Evolutionary conservation across 2,113 vertebrate species (phyloP).

Genomic region (Pavo muticus): DNA sequence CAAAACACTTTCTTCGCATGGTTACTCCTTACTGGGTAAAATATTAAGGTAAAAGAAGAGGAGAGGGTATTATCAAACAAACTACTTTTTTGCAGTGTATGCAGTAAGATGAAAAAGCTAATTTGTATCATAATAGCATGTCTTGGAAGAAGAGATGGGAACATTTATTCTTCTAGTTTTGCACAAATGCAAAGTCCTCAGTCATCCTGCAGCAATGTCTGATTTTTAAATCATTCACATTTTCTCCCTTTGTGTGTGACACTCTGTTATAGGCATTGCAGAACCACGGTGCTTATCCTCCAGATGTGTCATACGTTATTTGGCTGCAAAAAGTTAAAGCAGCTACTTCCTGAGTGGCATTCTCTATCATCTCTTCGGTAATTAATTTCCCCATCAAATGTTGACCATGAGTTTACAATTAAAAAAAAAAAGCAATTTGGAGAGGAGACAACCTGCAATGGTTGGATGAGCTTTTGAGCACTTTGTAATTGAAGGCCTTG

Average conservation of each 20-base stretch:
- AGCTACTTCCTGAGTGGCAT: not conserved
- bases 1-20: not conserved
- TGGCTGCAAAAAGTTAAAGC: not conserved
- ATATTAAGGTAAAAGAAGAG: not conserved
- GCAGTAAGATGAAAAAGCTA: not conserved
- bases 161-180: slow-evolving; percentile 11
- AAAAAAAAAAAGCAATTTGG: slow-evolving; percentile 20
- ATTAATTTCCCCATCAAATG: slow-evolving; percentile 57
- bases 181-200: not conserved
- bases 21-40: not conserved
- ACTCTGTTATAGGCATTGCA: not conserved
- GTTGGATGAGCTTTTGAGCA: not conserved
- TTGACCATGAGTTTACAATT: slow-evolving; percentile 14
- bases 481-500: slow-evolving; percentile 15
- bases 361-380: not conserved
- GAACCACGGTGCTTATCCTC: not conserved
- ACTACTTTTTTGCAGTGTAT: not conserved
- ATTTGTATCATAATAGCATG: slow-evolving; percentile 20
- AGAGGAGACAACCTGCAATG: slow-evolving; percentile 16
- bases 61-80: not conserved
- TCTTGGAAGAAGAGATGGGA: not conserved
- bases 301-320: not conserved
- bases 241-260: slow-evolving; percentile 11
- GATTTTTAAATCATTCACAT: slow-evolving; percentile 39
- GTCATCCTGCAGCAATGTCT: not conserved